These are phyloP conservation scores for Tanytarsus gracilentus DNA, from an alignment of 2,888 invertebrate genomes.

Conservation along the genomic window DNA sequence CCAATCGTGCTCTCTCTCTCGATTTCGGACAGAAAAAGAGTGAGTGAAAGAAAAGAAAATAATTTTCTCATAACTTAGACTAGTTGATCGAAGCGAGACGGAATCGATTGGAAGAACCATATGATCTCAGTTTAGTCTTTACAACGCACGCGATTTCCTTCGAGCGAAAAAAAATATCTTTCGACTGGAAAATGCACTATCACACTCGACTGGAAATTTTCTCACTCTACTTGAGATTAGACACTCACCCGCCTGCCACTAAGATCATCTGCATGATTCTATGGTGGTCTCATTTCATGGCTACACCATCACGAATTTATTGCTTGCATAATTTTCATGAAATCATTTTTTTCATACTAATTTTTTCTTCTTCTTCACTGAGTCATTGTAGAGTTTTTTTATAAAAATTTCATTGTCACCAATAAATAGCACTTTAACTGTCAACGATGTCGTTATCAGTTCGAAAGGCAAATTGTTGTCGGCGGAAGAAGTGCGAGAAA, in stretches of 20 bases:
- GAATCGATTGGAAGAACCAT: conserved; percentile 20
- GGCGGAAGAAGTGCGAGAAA: too few relatives aligned
- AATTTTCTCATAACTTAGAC: conserved; percentile 5
- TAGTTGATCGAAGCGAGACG: conserved; percentile 9
- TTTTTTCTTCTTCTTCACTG: neutral
- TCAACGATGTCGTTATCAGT: too few relatives aligned
- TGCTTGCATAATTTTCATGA: neutral
- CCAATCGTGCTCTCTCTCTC: too few relatives aligned
- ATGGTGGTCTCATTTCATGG: conserved; percentile 31
- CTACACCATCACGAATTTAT: neutral
- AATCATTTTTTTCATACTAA: neutral
- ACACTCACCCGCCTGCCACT: conserved; percentile 44
- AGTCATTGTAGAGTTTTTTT: neutral
- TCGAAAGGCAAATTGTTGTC: too few relatives aligned
- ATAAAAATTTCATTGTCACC: too few relatives aligned
- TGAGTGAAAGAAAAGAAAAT: neutral
- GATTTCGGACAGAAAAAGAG: too few relatives aligned
- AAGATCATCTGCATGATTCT: conserved; percentile 43
- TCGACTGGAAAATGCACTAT: neutral
- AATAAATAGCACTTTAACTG: too few relatives aligned
- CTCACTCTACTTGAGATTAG: neutral
- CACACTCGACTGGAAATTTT: conserved; percentile 4
- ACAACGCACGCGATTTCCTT: neutral
- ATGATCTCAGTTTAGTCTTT: too few relatives aligned
- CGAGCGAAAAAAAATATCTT: neutral